Conservation (phyloP, 2,888 invertebrate genomes). For the Mellilla xanthometata region DNA sequence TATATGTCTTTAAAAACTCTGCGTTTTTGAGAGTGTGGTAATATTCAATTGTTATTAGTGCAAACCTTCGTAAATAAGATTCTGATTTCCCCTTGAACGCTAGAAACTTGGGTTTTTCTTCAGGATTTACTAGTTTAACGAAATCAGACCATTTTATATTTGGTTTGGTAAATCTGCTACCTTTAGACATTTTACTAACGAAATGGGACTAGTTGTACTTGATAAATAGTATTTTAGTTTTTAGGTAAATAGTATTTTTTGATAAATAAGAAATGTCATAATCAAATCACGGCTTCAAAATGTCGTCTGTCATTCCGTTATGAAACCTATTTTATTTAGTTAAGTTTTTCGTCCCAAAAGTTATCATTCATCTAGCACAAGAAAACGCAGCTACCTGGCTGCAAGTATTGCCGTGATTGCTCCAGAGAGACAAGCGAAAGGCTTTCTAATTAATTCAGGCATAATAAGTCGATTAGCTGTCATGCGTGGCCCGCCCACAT, state of each 20-base stretch:
- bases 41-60: too few species aligned
- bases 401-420: background rate
- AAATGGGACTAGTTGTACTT: too few species aligned
- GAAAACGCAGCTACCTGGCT: slow-evolving; percentile 1
- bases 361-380: too few species aligned
- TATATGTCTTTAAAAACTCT: too few species aligned
- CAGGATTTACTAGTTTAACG: slow-evolving; percentile 53
- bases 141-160: slow-evolving; percentile 61
- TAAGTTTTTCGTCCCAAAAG: too few species aligned
- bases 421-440: slow-evolving; percentile 21
- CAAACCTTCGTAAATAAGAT: slow-evolving; percentile 55
- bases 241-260: too few species aligned
- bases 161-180: slow-evolving; percentile 48
- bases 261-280: too few species aligned
- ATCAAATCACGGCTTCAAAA: too few species aligned
- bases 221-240: too few species aligned
- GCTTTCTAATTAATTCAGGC: slow-evolving; percentile 46
- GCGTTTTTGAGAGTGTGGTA: too few species aligned
- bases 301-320: too few species aligned
- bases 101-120: slow-evolving; percentile 52
- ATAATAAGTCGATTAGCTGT: slow-evolving; percentile 49
- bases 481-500: slow-evolving; percentile 47
- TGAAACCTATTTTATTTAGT: too few species aligned
- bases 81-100: slow-evolving; percentile 67
- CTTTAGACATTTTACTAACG: slow-evolving; percentile 47